Base-by-base conservation (phyloP, 2,888 invertebrate genomes). In the Synergus gifuensis region DNA sequence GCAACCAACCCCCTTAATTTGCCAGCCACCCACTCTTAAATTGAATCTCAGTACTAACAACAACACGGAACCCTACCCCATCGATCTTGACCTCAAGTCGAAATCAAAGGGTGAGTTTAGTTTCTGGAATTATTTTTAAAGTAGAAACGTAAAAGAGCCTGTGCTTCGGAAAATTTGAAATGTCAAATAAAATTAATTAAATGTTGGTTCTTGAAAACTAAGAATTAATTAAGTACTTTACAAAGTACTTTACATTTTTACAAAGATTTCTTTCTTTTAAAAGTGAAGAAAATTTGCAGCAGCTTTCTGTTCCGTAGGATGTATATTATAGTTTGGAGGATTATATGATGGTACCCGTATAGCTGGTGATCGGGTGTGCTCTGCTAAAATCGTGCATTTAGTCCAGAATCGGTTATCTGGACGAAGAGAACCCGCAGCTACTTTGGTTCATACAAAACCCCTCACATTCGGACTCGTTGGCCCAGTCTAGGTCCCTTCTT, bases 271-370 rank as follows among this genome's bases (percentile, higher is more conserved):
- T 18, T 18, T 4, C 44, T 44, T 5, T 44, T 67, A 18, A 11
- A 11, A 18, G 8, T 18, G 1, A 18, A 22, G 44, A 22, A 18
- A 67, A 44, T 7, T n/a, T 22, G 18, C 44, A 16, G 16, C 69
- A 46, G 28, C 36, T 73, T 40, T 69, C 69, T 69, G 69, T 49
- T 36, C n/a, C 49, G 5, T 44, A 44, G 42, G 64, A 81, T 78
- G 84, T 82, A 86, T 86, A 84, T 89, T 22, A 60, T 88, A 89
- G 88, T 89, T 88, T 83, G 86, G 87, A 85, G 87, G 86, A 85
- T 87, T 88, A 87, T 85, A 91, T 91, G 87, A 84, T 86, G 91
- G 91, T 86, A 86, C 91, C 91, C 91, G 91, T 90, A 91, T 91
- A 86, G 83, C 82, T 86, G 83, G 82, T 82, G 86, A 85, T 81